Base-by-base conservation (phyloP, 2,797 vertebrate species). In the Cryptoblepharus egeriae region DNA sequence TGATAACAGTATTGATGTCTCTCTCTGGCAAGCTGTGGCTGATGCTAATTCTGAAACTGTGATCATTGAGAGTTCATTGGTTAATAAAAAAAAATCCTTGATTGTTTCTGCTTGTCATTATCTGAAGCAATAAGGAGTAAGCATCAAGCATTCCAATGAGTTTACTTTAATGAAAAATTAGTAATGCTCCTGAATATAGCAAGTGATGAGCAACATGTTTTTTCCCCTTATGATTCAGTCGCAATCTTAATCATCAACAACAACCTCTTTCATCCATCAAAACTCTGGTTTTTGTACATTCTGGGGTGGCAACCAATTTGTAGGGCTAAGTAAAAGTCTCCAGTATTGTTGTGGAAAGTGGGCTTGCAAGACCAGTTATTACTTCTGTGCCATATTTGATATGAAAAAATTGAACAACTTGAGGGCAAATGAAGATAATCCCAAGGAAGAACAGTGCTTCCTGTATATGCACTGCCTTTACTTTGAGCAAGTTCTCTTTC, bases 101-200 rank as follows among this genome's bases (percentile, higher is more conserved):
- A 79, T 52, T 61, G 3, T 69, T 75, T 70, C 58, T 39, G 10
- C 35, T 75, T 80, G 35, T 75, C 30, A 63, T 80, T 42, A 70
- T 71, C 74, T 82, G 30, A 15, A 10, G 70, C 74, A 82, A 70
- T 0, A 80, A 70, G 0, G 1, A 55, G 58, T 26, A 4, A 5
- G 42, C 58, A 1, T 0, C 45, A 24, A 26, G 1, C 35, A 18
- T 45, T 52, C 0, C 1, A 57, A 0, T 2, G 0, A 42, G 0
- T 5, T 69, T 30, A 49, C 61, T 76, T 45, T 84, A 6, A 45
- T 1, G 28, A 75, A 68, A 22, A 69, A 52, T 77, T 1, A 42
- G 71, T 3, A 4, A 45, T 52, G 22, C 8, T 10, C 67, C 57
- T 77, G 1, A 18, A 7, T 18, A 20, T 0, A 13, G 74, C 32